Evolutionary conservation across 2,888 invertebrate genomes (phyloP).

Genomic region (Tinea semifulvella): DNA sequence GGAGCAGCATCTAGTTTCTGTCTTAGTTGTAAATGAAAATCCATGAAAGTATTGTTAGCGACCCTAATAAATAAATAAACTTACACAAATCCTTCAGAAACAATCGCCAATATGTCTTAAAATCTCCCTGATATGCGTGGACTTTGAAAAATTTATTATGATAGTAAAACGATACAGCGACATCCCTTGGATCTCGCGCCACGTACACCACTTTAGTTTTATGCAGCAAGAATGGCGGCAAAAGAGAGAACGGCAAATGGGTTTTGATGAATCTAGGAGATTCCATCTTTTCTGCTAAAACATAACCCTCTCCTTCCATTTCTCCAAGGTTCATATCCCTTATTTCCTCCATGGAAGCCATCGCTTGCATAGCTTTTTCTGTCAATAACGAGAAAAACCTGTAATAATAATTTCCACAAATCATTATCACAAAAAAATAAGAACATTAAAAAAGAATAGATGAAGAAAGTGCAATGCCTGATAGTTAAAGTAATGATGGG

Average conservation of each 20-base stretch:
- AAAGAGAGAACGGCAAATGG: conserved; percentile 15
- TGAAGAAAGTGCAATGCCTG: too few relatives aligned
- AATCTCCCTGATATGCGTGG: conserved; percentile 66
- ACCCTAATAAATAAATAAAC: too few relatives aligned
- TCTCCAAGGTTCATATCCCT: not conserved
- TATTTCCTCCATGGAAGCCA: not conserved
- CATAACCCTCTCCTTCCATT: not conserved
- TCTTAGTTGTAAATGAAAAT: too few relatives aligned
- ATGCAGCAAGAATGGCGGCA: conserved; percentile 17
- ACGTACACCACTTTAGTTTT: conserved; percentile 67
- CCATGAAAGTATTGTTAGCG: too few relatives aligned
- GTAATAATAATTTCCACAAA: not conserved
- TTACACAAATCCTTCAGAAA: conserved; percentile 66
- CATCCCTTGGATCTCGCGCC: conserved; percentile 79
- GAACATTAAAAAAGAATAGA: too few relatives aligned
- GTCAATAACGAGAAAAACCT: conserved; percentile 2
- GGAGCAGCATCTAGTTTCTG: too few relatives aligned
- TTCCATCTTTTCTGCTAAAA: not conserved
- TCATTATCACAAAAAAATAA: too few relatives aligned
- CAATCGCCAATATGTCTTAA: conserved; percentile 66
- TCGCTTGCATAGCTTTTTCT: not conserved
- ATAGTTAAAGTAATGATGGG: too few relatives aligned
- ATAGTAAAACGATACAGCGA: conserved; percentile 76
- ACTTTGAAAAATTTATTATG: conserved; percentile 68
- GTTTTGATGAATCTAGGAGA: conserved; percentile 17